These are phyloP conservation scores for Anthrax anthrax DNA, from an alignment of 2,888 invertebrate species.

Conservation along the genomic window DNA sequence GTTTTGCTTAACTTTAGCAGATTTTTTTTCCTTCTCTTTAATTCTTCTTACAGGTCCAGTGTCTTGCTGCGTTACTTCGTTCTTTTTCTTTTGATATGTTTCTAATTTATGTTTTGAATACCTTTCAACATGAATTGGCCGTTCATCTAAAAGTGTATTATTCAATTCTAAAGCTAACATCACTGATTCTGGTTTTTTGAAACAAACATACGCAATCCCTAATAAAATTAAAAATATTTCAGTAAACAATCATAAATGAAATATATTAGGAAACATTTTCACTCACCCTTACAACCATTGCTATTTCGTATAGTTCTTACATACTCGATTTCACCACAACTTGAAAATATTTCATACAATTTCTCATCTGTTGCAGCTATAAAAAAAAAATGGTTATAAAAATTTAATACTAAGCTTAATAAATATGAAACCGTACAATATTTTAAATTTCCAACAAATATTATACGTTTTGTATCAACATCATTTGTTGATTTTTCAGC, in stretches of 20 bases:
- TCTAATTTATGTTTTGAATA: slow-evolving; percentile 24
- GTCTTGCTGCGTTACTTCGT: slow-evolving; percentile 10
- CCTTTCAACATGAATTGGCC: slow-evolving; percentile 29
- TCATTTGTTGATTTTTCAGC: slow-evolving; percentile 10
- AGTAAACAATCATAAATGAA: too few relatives aligned
- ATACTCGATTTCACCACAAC: slow-evolving; percentile 31
- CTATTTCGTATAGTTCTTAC: slow-evolving; percentile 26
- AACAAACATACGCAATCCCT: slow-evolving; percentile 30
- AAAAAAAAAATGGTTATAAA: slow-evolving; percentile 5
- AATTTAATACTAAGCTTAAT: background rate
- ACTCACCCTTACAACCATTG: slow-evolving; percentile 24
- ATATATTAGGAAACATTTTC: background rate
- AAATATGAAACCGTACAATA: slow-evolving; percentile 21
- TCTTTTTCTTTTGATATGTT: slow-evolving; percentile 19
- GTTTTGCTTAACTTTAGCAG: background rate
- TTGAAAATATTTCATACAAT: slow-evolving; percentile 27
- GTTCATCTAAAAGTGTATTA: slow-evolving; percentile 28
- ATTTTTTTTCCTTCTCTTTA: background rate
- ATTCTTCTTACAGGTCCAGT: background rate
- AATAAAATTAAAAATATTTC: background rate
- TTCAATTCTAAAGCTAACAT: slow-evolving; percentile 29
- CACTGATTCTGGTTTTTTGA: slow-evolving; percentile 26
- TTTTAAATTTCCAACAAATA: slow-evolving; percentile 32
- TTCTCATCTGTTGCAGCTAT: slow-evolving; percentile 29
- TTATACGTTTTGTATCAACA: slow-evolving; percentile 20